Conservation (phyloP, 2,888 invertebrate genomes). For the Danaus chrysippus region DNA sequence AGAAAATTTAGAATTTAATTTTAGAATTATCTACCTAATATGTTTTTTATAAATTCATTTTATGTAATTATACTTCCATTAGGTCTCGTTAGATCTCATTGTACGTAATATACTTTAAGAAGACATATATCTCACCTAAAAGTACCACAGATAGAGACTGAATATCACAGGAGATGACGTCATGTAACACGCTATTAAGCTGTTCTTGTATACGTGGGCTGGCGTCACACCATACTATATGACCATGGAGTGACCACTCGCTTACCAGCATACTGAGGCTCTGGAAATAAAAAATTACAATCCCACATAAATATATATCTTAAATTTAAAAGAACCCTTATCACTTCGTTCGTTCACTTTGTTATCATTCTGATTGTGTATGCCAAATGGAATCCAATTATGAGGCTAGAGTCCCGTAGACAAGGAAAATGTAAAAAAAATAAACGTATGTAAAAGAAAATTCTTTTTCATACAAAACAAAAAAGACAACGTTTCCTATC, state of each 20-base stretch:
- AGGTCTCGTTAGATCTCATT: too few species aligned
- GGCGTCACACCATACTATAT: conserved; percentile 60
- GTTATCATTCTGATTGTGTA: conserved; percentile 6
- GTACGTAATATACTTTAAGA: not conserved
- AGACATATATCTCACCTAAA: conserved; percentile 41
- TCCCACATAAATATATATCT: conserved; percentile 2
- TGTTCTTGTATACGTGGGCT: conserved; percentile 50
- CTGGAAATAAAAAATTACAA: conserved; percentile 40
- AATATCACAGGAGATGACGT: conserved; percentile 54
- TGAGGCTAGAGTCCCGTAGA: too few species aligned
- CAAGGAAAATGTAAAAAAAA: too few species aligned
- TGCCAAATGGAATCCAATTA: too few species aligned
- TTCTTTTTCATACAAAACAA: too few species aligned
- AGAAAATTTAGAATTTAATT: too few species aligned
- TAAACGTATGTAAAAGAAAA: too few species aligned
- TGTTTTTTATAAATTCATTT: not conserved
- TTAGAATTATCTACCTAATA: conserved; percentile 4
- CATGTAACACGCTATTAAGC: conserved; percentile 46
- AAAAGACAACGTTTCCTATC: too few species aligned
- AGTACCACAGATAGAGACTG: conserved; percentile 44
- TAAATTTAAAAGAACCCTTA: conserved; percentile 1
- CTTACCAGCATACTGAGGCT: conserved; percentile 61
- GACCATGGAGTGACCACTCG: conserved; percentile 57
- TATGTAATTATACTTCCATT: too few species aligned
- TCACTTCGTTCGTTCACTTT: conserved; percentile 1